Conservation (phyloP, 92 coral and sea anemone species). For the Porites cylindrica region DNA sequence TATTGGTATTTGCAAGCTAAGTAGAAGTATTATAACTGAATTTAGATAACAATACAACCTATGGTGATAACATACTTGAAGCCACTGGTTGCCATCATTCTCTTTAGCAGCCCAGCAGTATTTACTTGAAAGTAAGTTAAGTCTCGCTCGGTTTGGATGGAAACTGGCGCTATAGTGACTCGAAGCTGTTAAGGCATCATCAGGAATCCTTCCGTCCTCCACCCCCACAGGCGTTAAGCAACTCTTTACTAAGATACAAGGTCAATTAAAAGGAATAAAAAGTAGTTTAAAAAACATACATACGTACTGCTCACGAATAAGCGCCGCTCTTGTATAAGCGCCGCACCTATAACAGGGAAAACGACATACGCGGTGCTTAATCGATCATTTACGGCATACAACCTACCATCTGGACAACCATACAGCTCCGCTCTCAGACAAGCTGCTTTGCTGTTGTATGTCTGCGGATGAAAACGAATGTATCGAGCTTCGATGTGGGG, state of each 20-base stretch:
- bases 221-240: conserved; percentile 13
- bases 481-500: conserved; percentile 45
- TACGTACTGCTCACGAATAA: too few relatives aligned
- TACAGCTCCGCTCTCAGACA: conserved; percentile 64
- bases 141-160: conserved; percentile 22
- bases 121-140: background rate
- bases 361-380: too few relatives aligned
- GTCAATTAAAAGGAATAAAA: too few relatives aligned
- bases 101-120: conserved; percentile 5
- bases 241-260: conserved; percentile 1
- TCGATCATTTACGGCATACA: too few relatives aligned
- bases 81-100: conserved; percentile 17
- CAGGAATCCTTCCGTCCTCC: conserved; percentile 29
- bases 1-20: background rate
- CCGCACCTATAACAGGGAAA: too few relatives aligned
- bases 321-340: too few relatives aligned
- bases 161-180: too few relatives aligned
- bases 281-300: too few relatives aligned
- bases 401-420: conserved; percentile 59
- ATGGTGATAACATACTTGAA: background rate
- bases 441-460: background rate
- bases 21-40: too few relatives aligned
- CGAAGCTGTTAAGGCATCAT: conserved; percentile 14
- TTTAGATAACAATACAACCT: too few relatives aligned
- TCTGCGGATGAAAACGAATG: conserved; percentile 26